Evolutionary conservation across 2,888 invertebrate species (phyloP).

Genomic region (Sphecodes monilicornis): DNA sequence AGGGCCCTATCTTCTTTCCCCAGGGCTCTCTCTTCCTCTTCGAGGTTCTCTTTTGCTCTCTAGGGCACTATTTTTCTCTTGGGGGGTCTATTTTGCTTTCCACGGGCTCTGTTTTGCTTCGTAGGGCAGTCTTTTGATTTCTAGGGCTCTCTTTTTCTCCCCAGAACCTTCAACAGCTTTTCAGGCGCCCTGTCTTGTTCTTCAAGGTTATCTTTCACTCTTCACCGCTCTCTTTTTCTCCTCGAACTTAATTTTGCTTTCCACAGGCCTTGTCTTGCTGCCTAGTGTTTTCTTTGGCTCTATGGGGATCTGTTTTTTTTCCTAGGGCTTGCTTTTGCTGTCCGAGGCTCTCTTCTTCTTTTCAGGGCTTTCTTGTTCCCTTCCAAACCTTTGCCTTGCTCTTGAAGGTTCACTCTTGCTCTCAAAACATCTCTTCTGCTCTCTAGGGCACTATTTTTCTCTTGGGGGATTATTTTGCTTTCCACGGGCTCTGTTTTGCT

Average conservation of each 20-base stretch:
- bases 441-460: neutral
- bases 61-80: neutral
- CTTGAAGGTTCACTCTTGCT: neutral
- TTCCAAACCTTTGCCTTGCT: neutral
- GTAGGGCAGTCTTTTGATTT: neutral
- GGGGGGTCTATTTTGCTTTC: too few species aligned
- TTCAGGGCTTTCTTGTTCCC: neutral
- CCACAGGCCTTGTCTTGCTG: too few species aligned
- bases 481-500: neutral
- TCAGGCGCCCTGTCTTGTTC: too few species aligned
- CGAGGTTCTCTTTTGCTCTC: neutral
- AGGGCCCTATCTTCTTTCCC: neutral
- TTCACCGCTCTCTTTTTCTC: too few species aligned
- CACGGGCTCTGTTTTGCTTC: too few species aligned
- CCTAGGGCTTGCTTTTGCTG: neutral
- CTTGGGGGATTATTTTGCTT: neutral
- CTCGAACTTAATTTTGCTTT: too few species aligned
- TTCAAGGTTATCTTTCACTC: too few species aligned
- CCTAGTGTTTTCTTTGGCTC: too few species aligned
- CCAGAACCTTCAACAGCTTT: too few species aligned
- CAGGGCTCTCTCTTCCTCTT: neutral
- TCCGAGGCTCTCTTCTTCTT: too few species aligned
- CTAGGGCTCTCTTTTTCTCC: neutral
- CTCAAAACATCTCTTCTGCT: neutral
- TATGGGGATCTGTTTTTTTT: too few species aligned